Evolutionary conservation across 2,888 invertebrate species (phyloP).

Genomic region (Gastracanthus pulcherrimus): DNA sequence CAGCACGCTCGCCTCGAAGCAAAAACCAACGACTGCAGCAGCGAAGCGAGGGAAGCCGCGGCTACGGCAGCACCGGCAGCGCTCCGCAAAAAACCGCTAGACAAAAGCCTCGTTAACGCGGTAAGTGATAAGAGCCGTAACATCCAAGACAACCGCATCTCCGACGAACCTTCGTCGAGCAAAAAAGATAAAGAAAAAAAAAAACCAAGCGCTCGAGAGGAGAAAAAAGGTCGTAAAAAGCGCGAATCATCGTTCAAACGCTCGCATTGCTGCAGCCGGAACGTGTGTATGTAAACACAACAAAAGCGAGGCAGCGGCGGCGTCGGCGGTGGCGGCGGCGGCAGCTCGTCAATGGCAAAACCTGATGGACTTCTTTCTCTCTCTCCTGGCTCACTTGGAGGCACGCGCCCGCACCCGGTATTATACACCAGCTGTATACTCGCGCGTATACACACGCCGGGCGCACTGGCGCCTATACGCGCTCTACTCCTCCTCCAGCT

Average conservation of each 20-base stretch:
- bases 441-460: background rate
- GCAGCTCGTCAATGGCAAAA: constrained; percentile 38
- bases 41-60: background rate
- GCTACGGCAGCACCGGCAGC: no score
- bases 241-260: constrained; percentile 36
- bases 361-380: constrained; percentile 43
- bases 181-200: background rate
- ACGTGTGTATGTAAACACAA: constrained; percentile 25
- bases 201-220: background rate
- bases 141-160: background rate
- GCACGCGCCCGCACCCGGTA: constrained; percentile 28
- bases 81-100: no score
- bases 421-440: background rate
- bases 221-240: constrained; percentile 2
- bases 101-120: constrained; percentile 28
- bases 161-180: no score
- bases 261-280: background rate
- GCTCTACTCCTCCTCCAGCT: constrained; percentile 9
- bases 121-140: constrained; percentile 15
- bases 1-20: background rate
- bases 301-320: constrained; percentile 16
- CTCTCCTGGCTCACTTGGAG: no score
- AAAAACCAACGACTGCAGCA: background rate
- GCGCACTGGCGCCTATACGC: background rate
- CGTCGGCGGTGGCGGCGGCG: constrained; percentile 24